A percentile compares a stretch with the other conserved stretches of the same genome.
phyloP scores from a whole-genome alignment of 2,113 vertebrate species.

The Anseranas semipalmata region DNA sequence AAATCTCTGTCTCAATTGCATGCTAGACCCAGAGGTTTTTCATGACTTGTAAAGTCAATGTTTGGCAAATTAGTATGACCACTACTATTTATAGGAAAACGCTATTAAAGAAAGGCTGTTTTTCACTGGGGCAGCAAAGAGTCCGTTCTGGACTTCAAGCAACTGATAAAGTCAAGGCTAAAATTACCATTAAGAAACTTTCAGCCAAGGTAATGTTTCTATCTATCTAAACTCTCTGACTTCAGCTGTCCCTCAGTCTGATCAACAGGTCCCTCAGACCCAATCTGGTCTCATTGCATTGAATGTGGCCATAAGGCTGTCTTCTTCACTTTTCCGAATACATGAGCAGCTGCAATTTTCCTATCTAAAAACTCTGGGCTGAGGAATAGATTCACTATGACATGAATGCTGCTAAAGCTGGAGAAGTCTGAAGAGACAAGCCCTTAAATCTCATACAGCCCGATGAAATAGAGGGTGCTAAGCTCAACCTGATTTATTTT shows the following conservation, averaged over 20 bases:
- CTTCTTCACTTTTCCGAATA: neutral
- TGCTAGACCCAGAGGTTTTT: neutral
- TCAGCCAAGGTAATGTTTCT: neutral
- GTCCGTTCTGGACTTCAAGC: neutral
- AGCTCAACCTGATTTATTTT: neutral
- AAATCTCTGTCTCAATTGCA: neutral
- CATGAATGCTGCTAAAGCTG: neutral
- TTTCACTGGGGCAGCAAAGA: neutral
- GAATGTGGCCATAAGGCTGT: neutral
- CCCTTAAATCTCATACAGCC: neutral
- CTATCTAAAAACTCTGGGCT: neutral
- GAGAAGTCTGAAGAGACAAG: neutral
- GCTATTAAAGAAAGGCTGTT: neutral
- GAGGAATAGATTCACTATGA: neutral
- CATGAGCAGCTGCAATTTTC: neutral
- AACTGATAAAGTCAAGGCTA: neutral
- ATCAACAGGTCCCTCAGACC: neutral
- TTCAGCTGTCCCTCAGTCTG: neutral
- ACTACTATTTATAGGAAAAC: neutral
- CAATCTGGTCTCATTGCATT: neutral
- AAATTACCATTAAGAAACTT: neutral
- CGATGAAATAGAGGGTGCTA: neutral
- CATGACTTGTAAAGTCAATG: neutral
- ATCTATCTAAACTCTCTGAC: neutral
- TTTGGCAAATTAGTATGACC: neutral